Base-by-base conservation (phyloP, 2,888 invertebrate genomes). In the Napeogenes inachia region DNA sequence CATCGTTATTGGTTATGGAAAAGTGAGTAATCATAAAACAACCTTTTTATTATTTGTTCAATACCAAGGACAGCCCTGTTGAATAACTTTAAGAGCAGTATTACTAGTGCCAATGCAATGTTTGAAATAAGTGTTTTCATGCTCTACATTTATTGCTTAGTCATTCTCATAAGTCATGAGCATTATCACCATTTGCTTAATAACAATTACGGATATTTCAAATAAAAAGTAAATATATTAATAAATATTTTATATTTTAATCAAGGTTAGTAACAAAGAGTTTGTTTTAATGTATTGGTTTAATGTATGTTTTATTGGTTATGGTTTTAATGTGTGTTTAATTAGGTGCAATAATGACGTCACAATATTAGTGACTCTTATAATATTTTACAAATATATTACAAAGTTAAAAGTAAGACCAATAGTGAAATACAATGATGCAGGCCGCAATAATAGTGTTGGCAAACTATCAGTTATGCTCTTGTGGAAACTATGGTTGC, bases 201-300 rank as follows among this genome's bases (percentile, higher is more conserved):
- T 12, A 42, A 42, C 3, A 12, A 12, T 42, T 12, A 42, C 10
- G 10, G 42, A 6, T 10, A 42, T 42, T 10, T 42, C 8, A 42
- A 42, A 3, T 42, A 10, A 42, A 42, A 3, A 12, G 2, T 42
- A 1, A 42, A 10, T 42, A 42, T 10, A 10, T 10, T 12, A 42
- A 42, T 10, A 10, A 10, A 42, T 42, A 10, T 10, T 6, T 10
- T 10, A 42, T 10, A 42, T 8, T 3, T 10, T 42, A 10, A 42
- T 42, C 3, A 53, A 6, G 33, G 38, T 30, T 33, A 35, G 35
- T 59, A 56, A 56, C 59, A 62, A 62, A 62, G 21, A 21, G 21
- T 21, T 21, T 62, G 33, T 30, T 45, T 13, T 21, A 13, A 62
- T 33, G 45, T 33, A 45, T 55, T n/a, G n/a, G n/a, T n/a, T n/a